Evolutionary conservation across 2,888 invertebrate species (phyloP).

Genomic region (Leistus spinibarbis): DNA sequence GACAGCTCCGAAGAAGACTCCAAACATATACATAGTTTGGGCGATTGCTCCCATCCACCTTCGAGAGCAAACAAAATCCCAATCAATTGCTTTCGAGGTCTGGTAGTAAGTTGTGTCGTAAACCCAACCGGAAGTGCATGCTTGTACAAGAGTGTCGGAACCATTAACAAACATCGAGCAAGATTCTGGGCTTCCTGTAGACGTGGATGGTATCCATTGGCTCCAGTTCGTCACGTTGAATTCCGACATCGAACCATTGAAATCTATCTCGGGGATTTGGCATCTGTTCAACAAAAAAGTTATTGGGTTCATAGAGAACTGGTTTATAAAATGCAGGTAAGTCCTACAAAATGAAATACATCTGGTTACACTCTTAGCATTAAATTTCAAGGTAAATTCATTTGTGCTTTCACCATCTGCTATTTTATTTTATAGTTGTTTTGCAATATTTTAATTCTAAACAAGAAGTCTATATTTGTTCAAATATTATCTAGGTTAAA

Average conservation of each 20-base stretch:
- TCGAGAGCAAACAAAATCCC: constrained; percentile 79
- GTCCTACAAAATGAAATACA: no score
- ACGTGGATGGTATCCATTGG: constrained; percentile 64
- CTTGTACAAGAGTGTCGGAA: constrained; percentile 51
- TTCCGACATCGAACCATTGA: constrained; percentile 56
- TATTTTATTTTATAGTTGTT: no score
- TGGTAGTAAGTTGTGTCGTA: constrained; percentile 76
- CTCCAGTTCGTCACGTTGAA: constrained; percentile 61
- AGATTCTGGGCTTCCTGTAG: constrained; percentile 65
- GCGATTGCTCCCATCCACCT: constrained; percentile 83
- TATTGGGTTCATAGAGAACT: background rate
- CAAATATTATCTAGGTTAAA: background rate
- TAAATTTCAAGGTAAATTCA: constrained; percentile 11
- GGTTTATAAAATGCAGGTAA: background rate
- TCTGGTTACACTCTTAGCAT: no score
- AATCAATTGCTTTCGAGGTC: constrained; percentile 78
- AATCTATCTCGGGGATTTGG: constrained; percentile 63
- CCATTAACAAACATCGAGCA: constrained; percentile 63
- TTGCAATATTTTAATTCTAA: no score
- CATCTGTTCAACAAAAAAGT: constrained; percentile 58
- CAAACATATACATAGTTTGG: constrained; percentile 81
- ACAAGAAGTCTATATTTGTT: no score
- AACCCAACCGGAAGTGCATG: constrained; percentile 65
- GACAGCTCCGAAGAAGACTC: constrained; percentile 75
- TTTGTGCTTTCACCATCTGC: no score